These are phyloP conservation scores for Noturus placidus DNA, from an alignment of 2,113 vertebrate species.

Conservation along the genomic window DNA sequence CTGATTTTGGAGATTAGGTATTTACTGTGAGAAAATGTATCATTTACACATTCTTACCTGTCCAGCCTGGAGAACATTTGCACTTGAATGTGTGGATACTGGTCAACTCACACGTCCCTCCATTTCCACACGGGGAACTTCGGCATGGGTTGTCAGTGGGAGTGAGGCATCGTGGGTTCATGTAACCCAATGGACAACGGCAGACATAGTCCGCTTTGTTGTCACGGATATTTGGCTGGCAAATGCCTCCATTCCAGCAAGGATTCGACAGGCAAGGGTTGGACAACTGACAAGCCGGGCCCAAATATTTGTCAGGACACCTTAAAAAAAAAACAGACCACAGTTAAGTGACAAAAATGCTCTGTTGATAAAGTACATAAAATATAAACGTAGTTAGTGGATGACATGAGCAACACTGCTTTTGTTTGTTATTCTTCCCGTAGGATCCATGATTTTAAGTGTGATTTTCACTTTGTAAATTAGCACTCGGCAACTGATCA, in stretches of 20 bases:
- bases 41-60: slow-evolving; percentile 74
- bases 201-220: slow-evolving; percentile 75
- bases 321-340: slow-evolving; percentile 61
- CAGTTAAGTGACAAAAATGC: background rate
- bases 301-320: slow-evolving; percentile 73
- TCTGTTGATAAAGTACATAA: background rate
- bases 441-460: background rate
- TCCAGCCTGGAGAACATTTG: slow-evolving; percentile 89
- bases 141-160: slow-evolving; percentile 78
- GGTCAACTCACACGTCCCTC: slow-evolving; percentile 86
- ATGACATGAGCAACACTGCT: background rate
- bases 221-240: slow-evolving; percentile 63
- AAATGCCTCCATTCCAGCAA: slow-evolving; percentile 83
- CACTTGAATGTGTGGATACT: slow-evolving; percentile 80
- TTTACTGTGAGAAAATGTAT: background rate
- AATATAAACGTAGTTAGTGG: background rate
- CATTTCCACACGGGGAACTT: slow-evolving; percentile 84
- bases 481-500: background rate
- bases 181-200: slow-evolving; percentile 81
- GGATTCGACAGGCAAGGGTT: slow-evolving; percentile 80
- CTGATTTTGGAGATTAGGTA: background rate
- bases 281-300: slow-evolving; percentile 81
- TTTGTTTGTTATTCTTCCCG: background rate
- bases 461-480: background rate
- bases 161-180: slow-evolving; percentile 79